A percentile compares a stretch with the other conserved stretches of the same genome.
Evolutionary conservation across 2,113 vertebrate genomes (phyloP).

Genomic region (Struthidea cinerea): DNA sequence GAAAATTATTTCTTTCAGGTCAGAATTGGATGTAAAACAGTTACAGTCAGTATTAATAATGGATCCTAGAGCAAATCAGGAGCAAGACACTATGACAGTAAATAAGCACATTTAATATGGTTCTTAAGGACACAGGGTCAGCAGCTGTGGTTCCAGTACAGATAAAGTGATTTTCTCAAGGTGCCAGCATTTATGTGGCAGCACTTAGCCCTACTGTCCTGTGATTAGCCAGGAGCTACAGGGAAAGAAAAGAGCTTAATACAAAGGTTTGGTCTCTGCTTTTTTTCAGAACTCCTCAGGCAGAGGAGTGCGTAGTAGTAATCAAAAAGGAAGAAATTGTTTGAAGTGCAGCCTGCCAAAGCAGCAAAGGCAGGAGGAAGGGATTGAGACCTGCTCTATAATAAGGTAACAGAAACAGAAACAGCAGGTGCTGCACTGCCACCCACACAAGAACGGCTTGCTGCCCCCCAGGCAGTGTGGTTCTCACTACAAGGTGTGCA

Average conservation of each 20-base stretch:
- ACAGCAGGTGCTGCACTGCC: neutral
- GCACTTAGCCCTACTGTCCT: neutral
- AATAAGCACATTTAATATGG: neutral
- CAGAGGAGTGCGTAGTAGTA: neutral
- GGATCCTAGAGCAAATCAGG: neutral
- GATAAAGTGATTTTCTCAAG: neutral
- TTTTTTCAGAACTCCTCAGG: neutral
- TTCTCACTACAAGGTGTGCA: neutral
- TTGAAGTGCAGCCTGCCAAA: neutral
- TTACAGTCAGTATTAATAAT: neutral
- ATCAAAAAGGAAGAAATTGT: neutral
- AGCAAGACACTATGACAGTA: neutral
- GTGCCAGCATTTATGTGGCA: neutral
- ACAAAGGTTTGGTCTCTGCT: neutral
- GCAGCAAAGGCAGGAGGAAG: neutral
- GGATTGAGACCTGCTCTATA: neutral
- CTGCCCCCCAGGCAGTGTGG: neutral
- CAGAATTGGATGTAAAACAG: neutral
- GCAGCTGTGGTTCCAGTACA: neutral
- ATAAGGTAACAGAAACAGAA: neutral
- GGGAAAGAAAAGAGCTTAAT: neutral
- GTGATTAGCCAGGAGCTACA: neutral
- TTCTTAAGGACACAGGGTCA: neutral
- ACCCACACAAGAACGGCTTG: neutral
- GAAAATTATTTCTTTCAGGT: neutral